phyloP scores from a whole-genome alignment of 2,113 vertebrate genomes.

The Octodon degus region DNA sequence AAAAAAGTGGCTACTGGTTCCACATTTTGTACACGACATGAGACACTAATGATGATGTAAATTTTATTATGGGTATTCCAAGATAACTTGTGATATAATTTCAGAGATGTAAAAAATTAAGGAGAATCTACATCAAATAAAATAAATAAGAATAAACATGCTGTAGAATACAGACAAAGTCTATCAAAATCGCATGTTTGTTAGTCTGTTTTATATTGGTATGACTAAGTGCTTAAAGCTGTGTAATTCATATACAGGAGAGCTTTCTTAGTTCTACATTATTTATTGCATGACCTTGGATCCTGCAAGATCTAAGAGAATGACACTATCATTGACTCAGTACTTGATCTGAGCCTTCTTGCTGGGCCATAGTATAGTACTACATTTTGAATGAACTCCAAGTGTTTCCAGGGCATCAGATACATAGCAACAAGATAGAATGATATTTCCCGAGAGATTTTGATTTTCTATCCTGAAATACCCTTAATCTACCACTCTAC shows the following conservation, averaged over 20 bases:
- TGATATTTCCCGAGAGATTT: neutral
- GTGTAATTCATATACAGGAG: neutral
- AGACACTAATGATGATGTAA: neutral
- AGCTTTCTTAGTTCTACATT: neutral
- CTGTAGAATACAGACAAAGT: neutral
- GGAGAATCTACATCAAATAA: neutral
- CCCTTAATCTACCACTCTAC: no score
- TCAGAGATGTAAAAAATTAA: neutral
- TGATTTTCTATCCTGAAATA: neutral
- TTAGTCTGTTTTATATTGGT: neutral
- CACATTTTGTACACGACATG: neutral
- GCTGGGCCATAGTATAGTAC: neutral
- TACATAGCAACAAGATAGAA: neutral
- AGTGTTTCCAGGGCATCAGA: neutral
- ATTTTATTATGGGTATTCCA: neutral
- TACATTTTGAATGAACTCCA: no score
- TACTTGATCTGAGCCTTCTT: no score
- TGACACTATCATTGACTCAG: rapidly evolving
- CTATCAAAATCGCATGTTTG: neutral
- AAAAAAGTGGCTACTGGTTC: no score
- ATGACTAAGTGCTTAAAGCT: neutral
- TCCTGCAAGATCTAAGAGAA: neutral
- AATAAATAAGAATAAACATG: neutral
- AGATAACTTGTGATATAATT: neutral
- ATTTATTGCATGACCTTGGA: neutral